Evolutionary conservation across 2,113 vertebrate genomes (phyloP).

Genomic region (Cromileptes altivelis): DNA sequence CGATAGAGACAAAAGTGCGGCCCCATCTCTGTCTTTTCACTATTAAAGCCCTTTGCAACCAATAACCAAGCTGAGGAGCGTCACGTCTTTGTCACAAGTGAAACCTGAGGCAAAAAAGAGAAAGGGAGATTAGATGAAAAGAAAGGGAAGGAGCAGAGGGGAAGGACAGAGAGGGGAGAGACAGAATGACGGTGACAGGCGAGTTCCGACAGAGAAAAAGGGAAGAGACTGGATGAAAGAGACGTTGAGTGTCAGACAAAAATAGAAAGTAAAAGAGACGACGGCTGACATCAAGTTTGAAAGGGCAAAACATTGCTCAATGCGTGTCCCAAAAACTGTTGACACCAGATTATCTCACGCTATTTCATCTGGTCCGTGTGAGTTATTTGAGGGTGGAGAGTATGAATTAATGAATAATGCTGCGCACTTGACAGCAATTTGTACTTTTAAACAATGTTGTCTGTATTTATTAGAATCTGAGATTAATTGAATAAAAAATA

Average conservation of each 20-base stretch:
- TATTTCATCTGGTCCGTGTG: slow-evolving; percentile 19
- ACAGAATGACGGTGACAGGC: slow-evolving; percentile 34
- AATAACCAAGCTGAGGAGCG: slow-evolving; percentile 5
- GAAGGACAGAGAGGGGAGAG: slow-evolving; percentile 48
- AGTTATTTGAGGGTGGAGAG: slow-evolving; percentile 8
- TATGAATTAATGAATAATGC: slow-evolving; percentile 29
- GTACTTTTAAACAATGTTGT: slow-evolving; percentile 6
- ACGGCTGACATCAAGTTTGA: slow-evolving; percentile 45
- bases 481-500: slow-evolving; percentile 26
- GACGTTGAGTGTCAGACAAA: slow-evolving; percentile 37
- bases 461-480: slow-evolving; percentile 6
- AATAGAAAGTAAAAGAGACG: slow-evolving; percentile 52
- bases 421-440: slow-evolving; percentile 26
- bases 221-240: slow-evolving; percentile 59
- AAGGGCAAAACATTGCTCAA: slow-evolving; percentile 32
- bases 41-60: slow-evolving; percentile 36
- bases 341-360: slow-evolving; percentile 33
- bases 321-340: slow-evolving; percentile 34
- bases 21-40: slow-evolving; percentile 6
- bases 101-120: slow-evolving; percentile 12
- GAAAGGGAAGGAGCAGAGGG: slow-evolving; percentile 19
- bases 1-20: slow-evolving; percentile 12
- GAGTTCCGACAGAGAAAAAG: slow-evolving; percentile 42
- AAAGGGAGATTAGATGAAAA: slow-evolving; percentile 33
- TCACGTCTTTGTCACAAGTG: slow-evolving; percentile 31